Evolutionary conservation across 2,113 vertebrate species (phyloP), one percentile per base, ranked within the genome.

Genomic region (Rhinopomastus cyanomelas): DNA sequence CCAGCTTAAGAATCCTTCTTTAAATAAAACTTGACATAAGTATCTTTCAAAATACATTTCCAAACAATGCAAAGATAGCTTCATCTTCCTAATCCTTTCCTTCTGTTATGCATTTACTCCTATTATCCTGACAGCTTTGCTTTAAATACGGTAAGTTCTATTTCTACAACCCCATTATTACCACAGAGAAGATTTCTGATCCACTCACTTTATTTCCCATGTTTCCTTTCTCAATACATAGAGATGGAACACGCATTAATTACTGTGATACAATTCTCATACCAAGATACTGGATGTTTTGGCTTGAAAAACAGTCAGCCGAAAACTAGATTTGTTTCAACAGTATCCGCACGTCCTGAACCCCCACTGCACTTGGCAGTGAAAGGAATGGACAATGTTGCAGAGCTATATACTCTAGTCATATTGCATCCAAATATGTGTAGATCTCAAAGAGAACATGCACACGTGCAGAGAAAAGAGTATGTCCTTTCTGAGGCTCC

Each of bases 21-120:
- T 71, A 90, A 93, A 74, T 56, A 49, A 52, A 90, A 85, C 48
- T 89, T 83, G 87, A 85, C 5, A 48, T 69, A 22, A 59, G 8
- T 60, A n/a, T 62, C 21, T 87, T 95, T 87, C 64, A 71, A 94
- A 93, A 81, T 32, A 89, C 10, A 51, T 75, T 92, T 89, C 60
- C 48, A 85, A 60, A 85, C 37, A 94, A 75, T 39, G 49, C 36
- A 90, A 89, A 75, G 44, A 82, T 42, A 73, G 22, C 15, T 59
- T 90, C 79, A 57, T 60, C 29, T 62, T 55, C 39, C 62, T 85
- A 94, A 37, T 59, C 27, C 30, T 84, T 81, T 84, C 34, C 64
- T 88, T 89, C 72, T 90, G 42, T 55, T 67, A 71, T 25, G 6
- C 7, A 66, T 46, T 79, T 83, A 81, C 46, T 81, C 15, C 80